Conservation (phyloP, 2,113 vertebrate species). For the Pelmatolapia mariae region DNA sequence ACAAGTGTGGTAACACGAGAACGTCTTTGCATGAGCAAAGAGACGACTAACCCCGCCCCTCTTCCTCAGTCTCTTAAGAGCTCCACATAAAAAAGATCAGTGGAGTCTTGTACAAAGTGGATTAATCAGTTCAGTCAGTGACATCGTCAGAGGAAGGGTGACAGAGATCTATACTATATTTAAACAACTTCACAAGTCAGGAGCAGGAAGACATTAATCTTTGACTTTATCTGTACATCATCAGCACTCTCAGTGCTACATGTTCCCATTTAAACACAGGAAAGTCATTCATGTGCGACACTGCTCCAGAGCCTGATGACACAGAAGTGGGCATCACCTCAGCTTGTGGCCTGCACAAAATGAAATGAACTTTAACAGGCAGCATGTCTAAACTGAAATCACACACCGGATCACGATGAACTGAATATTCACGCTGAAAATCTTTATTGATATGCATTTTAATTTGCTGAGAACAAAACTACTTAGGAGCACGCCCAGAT, state of each 20-base stretch:
- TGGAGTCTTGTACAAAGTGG: too few relatives aligned
- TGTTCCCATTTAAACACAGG: not conserved
- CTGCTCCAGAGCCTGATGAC: not conserved
- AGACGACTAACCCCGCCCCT: not conserved
- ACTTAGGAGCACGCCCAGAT: not conserved
- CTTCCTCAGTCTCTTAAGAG: not conserved
- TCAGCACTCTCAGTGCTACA: not conserved
- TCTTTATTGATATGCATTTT: not conserved
- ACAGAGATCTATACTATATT: not conserved
- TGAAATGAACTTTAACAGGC: not conserved
- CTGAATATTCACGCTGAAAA: not conserved
- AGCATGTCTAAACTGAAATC: not conserved
- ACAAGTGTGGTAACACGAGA: not conserved
- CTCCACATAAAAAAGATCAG: not conserved
- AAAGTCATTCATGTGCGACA: not conserved
- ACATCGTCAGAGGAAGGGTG: not conserved
- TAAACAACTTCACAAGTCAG: not conserved
- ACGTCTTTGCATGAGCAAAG: not conserved
- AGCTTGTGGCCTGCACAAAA: not conserved
- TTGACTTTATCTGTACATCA: rapidly evolving
- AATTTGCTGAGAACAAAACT: not conserved
- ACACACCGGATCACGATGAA: not conserved
- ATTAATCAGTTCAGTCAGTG: not conserved
- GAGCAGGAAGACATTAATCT: not conserved
- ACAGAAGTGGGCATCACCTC: rapidly evolving